Conservation (phyloP, 2,888 invertebrate genomes). For the Orchesellides sinensis region DNA sequence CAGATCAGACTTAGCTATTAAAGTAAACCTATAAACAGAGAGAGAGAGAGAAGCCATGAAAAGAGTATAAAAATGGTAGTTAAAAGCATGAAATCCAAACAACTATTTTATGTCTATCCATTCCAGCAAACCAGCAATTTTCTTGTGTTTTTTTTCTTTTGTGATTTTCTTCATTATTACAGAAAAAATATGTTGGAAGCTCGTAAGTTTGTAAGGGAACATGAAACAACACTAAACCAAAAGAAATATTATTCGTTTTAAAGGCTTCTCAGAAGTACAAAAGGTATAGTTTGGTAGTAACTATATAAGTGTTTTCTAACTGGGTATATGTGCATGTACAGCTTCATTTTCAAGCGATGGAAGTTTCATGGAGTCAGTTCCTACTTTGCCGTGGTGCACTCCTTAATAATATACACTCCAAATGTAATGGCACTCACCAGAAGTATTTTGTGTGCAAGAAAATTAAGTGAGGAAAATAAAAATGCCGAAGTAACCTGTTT, state of each 20-base stretch:
- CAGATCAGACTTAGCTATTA: conserved; percentile 62
- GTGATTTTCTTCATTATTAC: conserved; percentile 53
- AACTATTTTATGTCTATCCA: conserved; percentile 59
- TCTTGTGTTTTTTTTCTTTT: conserved; percentile 46
- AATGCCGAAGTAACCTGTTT: conserved; percentile 49
- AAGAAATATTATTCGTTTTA: conserved; percentile 57
- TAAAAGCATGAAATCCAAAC: conserved; percentile 66
- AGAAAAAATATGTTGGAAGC: conserved; percentile 45
- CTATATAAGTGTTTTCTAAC: no score
- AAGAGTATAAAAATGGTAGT: conserved; percentile 64
- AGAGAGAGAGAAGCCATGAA: conserved; percentile 53
- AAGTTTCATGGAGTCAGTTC: no score
- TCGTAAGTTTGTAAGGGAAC: conserved; percentile 53
- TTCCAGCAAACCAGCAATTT: conserved; percentile 60
- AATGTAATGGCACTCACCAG: not conserved
- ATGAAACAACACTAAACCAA: conserved; percentile 56
- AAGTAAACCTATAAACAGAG: conserved; percentile 62
- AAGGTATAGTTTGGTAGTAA: no score
- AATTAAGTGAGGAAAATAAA: conserved; percentile 55
- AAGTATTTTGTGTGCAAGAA: conserved; percentile 42
- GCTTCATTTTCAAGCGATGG: no score
- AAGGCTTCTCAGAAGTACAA: not conserved
- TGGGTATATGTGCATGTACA: no score
- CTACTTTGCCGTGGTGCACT: not conserved
- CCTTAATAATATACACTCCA: not conserved